Base-by-base conservation (phyloP, 2,797 vertebrate genomes). In the Molothrus ater region DNA sequence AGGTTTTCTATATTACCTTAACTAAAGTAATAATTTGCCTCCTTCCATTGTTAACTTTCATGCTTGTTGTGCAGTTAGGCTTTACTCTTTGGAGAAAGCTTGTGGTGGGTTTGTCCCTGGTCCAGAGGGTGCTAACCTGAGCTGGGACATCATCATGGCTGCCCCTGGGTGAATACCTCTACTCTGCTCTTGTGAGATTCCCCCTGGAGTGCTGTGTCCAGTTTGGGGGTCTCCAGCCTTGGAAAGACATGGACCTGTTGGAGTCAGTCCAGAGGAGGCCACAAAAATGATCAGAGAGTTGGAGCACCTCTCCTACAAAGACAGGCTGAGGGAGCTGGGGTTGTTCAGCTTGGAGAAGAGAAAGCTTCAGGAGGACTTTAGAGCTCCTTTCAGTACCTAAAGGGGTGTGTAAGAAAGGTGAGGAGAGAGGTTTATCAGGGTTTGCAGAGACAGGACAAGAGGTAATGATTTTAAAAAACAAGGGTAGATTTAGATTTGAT, bases 171-270 rank as follows among this genome's bases (percentile, higher is more conserved):
- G 82, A 91, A 87, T 28, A n/a, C 8, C 19, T 76, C 19, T 29
- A 1, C 18, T 81, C 38, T 50, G 24, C n/a, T 59, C n/a, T 53
- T 0, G 0, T 69, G 45, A 64, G 31, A 69, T 6, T 7, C 3
- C 11, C 15, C 26, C 5, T 32, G 29, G 7, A 42, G 13, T 72
- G 7, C 14, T 66, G 47, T 17, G 7, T 43, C 15, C 53, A 54
- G 17, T 51, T 22, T 0, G 1, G 53, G 36, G 21, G 9, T 10
- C 7, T 6, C 25, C 20, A n/a, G 53, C 36, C 24, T 20, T 20
- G 4, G 24, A n/a, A 38, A 45, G 20, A 40, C n/a, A 74, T 4
- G 29, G 20, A 57, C 21, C 29, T 51, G 21, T 59, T 69, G 22
- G 21, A 64, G 14, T 9, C 13, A 50, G 15, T 34, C n/a, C 72